Conservation (phyloP, 53 echinoderm and acorn worm species). For the Antedon mediterranea region DNA sequence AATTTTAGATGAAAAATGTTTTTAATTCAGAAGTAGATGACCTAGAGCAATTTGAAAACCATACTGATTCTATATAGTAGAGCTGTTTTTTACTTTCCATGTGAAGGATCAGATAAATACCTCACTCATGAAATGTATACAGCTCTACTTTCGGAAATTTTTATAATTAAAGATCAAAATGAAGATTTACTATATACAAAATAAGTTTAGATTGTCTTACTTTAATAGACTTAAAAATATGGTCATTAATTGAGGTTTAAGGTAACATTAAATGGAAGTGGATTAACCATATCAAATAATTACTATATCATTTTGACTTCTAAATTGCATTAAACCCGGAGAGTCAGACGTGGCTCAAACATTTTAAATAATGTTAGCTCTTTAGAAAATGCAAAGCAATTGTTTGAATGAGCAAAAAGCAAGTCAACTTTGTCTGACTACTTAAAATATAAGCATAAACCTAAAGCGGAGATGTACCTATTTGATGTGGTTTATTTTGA, state of each 20-base stretch:
- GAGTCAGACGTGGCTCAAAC: not conserved
- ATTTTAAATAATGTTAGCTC: not conserved
- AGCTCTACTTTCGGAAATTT: no score
- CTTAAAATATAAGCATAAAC: not conserved
- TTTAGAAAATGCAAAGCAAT: not conserved
- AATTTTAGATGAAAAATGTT: not conserved
- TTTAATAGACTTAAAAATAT: not conserved
- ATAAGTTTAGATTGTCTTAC: not conserved
- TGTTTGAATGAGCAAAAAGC: not conserved
- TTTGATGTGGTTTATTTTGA: not conserved
- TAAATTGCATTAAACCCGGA: not conserved
- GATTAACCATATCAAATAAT: not conserved
- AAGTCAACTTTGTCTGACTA: not conserved
- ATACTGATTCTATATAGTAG: not conserved
- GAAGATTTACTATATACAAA: not conserved
- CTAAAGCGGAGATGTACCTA: not conserved
- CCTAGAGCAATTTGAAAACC: not conserved
- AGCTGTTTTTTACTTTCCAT: not conserved
- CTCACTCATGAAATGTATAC: no score
- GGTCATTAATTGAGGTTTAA: not conserved
- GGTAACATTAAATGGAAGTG: not conserved
- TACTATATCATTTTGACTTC: not conserved
- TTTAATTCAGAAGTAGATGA: not conserved
- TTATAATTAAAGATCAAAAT: no score
- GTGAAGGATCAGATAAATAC: no score